Conservation (phyloP, 2,113 vertebrate species). For the Anoura caudifer region DNA sequence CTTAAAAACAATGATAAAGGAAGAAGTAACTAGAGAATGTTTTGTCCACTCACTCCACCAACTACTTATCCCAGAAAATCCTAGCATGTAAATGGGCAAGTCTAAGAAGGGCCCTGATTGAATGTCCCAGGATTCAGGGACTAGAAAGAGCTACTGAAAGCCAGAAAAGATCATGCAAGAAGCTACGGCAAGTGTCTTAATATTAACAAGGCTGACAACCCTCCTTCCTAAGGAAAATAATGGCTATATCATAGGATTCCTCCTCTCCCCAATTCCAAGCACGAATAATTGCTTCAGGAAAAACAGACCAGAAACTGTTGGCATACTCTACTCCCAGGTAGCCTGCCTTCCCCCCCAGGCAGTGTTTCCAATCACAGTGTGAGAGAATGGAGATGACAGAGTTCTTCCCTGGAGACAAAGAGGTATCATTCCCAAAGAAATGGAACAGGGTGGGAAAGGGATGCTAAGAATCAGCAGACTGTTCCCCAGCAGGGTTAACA, state of each 20-base stretch:
- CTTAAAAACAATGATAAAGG: not conserved
- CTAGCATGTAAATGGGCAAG: not conserved
- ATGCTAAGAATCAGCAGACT: conserved; percentile 5
- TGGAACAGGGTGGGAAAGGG: conserved; percentile 7
- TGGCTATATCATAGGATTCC: not conserved
- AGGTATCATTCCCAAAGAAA: conserved; percentile 58
- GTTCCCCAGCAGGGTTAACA: conserved; percentile 46
- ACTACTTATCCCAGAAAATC: not conserved
- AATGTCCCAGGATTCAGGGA: not conserved
- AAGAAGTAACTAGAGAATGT: not conserved
- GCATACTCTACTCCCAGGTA: conserved; percentile 36
- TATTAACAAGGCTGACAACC: not conserved
- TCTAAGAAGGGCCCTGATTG: not conserved
- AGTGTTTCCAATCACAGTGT: conserved; percentile 42
- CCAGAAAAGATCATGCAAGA: not conserved
- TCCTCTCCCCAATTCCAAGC: not conserved
- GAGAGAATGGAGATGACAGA: not conserved
- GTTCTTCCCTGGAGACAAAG: conserved; percentile 34
- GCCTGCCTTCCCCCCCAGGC: not conserved
- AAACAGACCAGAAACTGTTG: not conserved
- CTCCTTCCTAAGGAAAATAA: not conserved
- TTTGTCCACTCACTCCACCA: not conserved
- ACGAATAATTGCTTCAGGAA: conserved; percentile 31
- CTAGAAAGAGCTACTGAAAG: not conserved
- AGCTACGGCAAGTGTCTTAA: not conserved